A percentile compares a stretch with the other conserved stretches of the same genome.
phyloP scores from a whole-genome alignment of 2,113 vertebrate species.

The Climacteris rufus region DNA sequence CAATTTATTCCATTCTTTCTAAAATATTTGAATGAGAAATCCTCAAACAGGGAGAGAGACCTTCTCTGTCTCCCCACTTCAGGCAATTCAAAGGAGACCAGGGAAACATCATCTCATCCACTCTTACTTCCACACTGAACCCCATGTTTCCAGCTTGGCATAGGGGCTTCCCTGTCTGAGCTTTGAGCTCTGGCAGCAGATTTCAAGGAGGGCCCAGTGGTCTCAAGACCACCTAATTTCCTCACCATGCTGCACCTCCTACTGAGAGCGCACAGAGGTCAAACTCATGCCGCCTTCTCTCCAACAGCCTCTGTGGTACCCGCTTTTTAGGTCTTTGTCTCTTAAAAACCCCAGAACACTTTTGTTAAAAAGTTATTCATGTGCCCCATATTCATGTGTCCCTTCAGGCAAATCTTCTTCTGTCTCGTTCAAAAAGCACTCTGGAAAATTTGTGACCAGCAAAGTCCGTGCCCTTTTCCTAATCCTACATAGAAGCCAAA shows the following conservation, averaged over 20 bases:
- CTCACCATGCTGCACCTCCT: not conserved
- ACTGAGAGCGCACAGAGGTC: not conserved
- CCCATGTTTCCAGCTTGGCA: not conserved
- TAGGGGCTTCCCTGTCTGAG: not conserved
- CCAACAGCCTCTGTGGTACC: not conserved
- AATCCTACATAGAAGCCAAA: not conserved
- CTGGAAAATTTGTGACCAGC: not conserved
- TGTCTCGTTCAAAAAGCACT: not conserved
- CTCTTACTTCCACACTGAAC: not conserved
- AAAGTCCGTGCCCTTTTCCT: not conserved
- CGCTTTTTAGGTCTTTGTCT: not conserved
- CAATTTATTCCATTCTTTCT: not conserved
- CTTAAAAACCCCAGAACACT: not conserved
- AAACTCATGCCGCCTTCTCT: not conserved
- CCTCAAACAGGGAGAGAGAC: not conserved
- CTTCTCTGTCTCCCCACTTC: not conserved
- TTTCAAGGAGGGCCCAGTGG: not conserved
- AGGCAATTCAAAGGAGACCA: not conserved
- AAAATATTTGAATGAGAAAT: not conserved
- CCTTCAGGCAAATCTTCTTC: conserved; percentile 1
- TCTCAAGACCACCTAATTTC: not conserved
- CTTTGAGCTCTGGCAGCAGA: not conserved
- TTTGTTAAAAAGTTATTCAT: not conserved
- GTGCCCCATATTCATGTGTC: not conserved
- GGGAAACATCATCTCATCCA: not conserved